Conservation (phyloP, 2,113 vertebrate genomes). For the Synchiropus splendidus region DNA sequence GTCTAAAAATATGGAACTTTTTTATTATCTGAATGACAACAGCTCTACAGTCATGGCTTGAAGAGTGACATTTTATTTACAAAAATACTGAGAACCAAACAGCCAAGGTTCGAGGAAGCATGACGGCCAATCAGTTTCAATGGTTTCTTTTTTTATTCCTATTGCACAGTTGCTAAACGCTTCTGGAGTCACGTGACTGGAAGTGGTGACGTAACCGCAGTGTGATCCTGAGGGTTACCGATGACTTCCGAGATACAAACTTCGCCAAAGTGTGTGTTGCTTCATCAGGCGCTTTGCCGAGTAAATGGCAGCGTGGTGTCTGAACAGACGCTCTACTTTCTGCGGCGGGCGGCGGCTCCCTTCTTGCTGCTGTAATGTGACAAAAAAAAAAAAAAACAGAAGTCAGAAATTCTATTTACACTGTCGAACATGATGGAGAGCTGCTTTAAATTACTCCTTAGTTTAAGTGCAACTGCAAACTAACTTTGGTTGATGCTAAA, state of each 20-base stretch:
- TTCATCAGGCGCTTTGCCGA: slow-evolving; percentile 40
- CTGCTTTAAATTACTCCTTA: too few species aligned
- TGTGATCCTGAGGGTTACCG: slow-evolving; percentile 3
- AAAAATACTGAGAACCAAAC: slow-evolving; percentile 72
- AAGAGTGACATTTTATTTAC: slow-evolving; percentile 78
- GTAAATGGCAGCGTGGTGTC: slow-evolving; percentile 32
- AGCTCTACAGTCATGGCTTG: slow-evolving; percentile 53
- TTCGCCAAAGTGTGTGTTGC: slow-evolving; percentile 29
- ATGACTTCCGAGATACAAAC: slow-evolving; percentile 38
- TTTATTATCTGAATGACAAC: slow-evolving; percentile 56
- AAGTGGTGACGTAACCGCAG: slow-evolving; percentile 21
- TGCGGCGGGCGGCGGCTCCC: slow-evolving; percentile 83
- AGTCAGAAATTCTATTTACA: slow-evolving; percentile 20
- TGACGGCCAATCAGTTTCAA: slow-evolving; percentile 17
- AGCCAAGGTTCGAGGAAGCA: slow-evolving; percentile 48
- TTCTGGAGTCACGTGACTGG: slow-evolving; percentile 22
- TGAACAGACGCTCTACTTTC: slow-evolving; percentile 74
- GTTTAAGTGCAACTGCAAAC: too few species aligned
- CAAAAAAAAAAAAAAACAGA: not conserved
- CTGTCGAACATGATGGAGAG: too few species aligned
- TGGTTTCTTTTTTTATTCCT: slow-evolving; percentile 34
- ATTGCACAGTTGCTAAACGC: slow-evolving; percentile 45
- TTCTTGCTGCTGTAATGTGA: slow-evolving; percentile 87
- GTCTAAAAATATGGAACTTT: slow-evolving; percentile 53
- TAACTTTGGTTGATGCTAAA: too few species aligned